Evolutionary conservation across 2,113 vertebrate species (phyloP).

Genomic region (Cariama cristata): DNA sequence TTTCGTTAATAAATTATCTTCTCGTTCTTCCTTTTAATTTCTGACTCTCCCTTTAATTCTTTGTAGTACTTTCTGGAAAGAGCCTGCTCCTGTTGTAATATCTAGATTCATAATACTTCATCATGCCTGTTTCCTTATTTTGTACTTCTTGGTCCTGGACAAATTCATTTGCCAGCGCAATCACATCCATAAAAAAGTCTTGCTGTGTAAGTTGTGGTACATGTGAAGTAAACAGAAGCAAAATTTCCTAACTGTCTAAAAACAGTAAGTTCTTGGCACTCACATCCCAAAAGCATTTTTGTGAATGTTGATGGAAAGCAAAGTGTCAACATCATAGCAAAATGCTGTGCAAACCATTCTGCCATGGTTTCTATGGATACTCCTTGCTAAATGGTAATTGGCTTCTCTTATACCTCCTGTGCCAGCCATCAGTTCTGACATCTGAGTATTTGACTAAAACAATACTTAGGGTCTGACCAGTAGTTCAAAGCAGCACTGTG

Average conservation of each 20-base stretch:
- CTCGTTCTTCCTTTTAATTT: neutral
- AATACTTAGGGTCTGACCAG: neutral
- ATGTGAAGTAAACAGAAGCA: conserved; percentile 21
- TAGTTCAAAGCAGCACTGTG: neutral
- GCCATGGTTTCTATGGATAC: neutral
- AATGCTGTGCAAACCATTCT: neutral
- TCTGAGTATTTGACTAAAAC: neutral
- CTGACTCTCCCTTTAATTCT: neutral
- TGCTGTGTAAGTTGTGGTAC: conserved; percentile 1
- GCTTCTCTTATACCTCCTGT: neutral
- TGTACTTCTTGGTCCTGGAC: neutral
- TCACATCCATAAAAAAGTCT: neutral
- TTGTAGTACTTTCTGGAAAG: neutral
- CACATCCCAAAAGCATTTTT: neutral
- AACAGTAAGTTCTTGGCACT: conserved; percentile 48
- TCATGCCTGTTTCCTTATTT: neutral
- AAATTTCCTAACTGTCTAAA: neutral
- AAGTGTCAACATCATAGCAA: conserved; percentile 22
- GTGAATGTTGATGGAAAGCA: conserved; percentile 10
- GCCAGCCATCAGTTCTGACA: neutral
- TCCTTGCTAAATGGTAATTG: neutral
- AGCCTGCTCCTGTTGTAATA: neutral
- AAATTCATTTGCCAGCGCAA: conserved; percentile 26
- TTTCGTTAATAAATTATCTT: neutral
- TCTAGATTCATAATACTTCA: neutral